phyloP scores from a whole-genome alignment of 2,113 vertebrate genomes.

The Peromyscus leucopus region DNA sequence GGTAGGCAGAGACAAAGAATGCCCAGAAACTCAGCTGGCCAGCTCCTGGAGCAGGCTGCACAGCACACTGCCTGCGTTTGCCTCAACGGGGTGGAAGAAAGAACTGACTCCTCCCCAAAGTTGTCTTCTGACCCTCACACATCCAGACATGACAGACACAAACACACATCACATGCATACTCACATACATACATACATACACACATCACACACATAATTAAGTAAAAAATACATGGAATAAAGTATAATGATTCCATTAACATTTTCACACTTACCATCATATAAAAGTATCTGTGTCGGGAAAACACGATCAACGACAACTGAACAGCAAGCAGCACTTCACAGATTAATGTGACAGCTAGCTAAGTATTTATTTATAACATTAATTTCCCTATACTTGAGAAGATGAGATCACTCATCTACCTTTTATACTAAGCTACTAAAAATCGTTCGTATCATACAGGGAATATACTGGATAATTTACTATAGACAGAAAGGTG shows the following conservation, averaged over 20 bases:
- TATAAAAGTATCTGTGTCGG: neutral
- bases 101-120: neutral
- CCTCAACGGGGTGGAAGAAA: neutral
- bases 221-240: conserved; percentile 9
- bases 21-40: neutral
- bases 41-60: neutral
- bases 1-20: neutral
- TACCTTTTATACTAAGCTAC: conserved; percentile 34
- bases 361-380: conserved; percentile 29
- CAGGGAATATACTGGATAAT: conserved; percentile 14
- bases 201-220: neutral
- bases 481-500: conserved; percentile 54
- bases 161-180: neutral
- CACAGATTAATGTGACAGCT: conserved; percentile 22
- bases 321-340: neutral
- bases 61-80: neutral
- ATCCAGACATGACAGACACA: neutral
- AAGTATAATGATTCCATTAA: neutral
- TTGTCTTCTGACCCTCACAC: neutral
- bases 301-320: conserved; percentile 42
- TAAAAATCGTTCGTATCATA: neutral
- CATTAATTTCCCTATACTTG: conserved; percentile 43
- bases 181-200: neutral
- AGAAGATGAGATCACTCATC: neutral
- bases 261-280: conserved; percentile 34